phyloP scores from a whole-genome alignment of 2,888 invertebrate species.

The Antheraea yamamai region DNA sequence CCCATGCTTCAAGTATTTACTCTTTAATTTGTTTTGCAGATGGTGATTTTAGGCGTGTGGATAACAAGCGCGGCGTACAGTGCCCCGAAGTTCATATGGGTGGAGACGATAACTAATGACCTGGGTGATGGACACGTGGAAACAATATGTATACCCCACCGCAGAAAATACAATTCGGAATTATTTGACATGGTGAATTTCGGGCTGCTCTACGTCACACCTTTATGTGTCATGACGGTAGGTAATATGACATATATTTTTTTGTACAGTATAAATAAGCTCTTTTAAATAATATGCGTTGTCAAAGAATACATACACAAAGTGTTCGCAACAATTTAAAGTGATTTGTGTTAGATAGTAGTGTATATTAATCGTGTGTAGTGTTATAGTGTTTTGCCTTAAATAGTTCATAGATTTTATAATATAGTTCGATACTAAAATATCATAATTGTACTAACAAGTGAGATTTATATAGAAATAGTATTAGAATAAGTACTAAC shows the following conservation, averaged over 20 bases:
- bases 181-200: conserved; percentile 91
- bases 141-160: conserved; percentile 88
- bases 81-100: conserved; percentile 91
- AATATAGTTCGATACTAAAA: too few species aligned
- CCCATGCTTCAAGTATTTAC: background rate
- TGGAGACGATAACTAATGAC: conserved; percentile 86
- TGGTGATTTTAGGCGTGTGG: conserved; percentile 91
- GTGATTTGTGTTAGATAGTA: too few species aligned
- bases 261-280: background rate
- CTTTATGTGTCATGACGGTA: conserved; percentile 90
- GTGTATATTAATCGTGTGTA: too few species aligned
- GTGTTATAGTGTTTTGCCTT: too few species aligned
- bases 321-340: too few species aligned
- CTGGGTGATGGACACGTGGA: conserved; percentile 83
- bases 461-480: too few species aligned
- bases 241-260: conserved; percentile 47
- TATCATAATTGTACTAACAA: too few species aligned
- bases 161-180: conserved; percentile 89
- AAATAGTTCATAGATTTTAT: too few species aligned
- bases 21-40: conserved; percentile 63
- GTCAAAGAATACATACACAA: too few species aligned
- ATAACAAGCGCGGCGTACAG: conserved; percentile 91
- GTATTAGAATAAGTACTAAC: too few species aligned
- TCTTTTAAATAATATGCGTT: too few species aligned
- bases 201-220: conserved; percentile 90